Conservation (phyloP, 2,888 invertebrate genomes). For the Mythimna impura region DNA sequence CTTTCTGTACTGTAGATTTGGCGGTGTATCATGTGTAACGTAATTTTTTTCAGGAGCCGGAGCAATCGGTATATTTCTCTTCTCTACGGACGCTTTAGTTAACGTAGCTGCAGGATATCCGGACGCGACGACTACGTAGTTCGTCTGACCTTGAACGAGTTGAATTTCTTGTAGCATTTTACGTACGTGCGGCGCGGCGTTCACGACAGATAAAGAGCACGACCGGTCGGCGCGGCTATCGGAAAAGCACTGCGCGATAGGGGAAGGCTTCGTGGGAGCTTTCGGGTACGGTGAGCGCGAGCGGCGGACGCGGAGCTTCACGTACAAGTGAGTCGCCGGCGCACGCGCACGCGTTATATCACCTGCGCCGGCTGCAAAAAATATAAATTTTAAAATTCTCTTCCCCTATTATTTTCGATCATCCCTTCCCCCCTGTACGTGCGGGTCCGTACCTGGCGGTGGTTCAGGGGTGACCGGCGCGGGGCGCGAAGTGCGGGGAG, state of each 20-base stretch:
- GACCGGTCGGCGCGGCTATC: constrained; percentile 81
- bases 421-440: constrained; percentile 89
- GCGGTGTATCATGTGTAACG: constrained; percentile 88
- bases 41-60: constrained; percentile 91
- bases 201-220: constrained; percentile 72
- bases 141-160: constrained; percentile 89
- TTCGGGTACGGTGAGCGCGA: constrained; percentile 72
- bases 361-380: constrained; percentile 91
- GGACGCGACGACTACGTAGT: constrained; percentile 91
- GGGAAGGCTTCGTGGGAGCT: constrained; percentile 79
- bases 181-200: constrained; percentile 81
- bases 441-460: constrained; percentile 89
- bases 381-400: constrained; percentile 90
- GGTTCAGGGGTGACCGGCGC: constrained; percentile 68
- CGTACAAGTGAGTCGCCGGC: constrained; percentile 89
- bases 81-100: constrained; percentile 88
- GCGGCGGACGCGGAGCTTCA: constrained; percentile 84
- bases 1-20: constrained; percentile 92
- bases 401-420: constrained; percentile 91
- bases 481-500: constrained; percentile 71
- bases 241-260: constrained; percentile 80
- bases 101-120: constrained; percentile 86
- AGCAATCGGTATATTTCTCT: constrained; percentile 89
- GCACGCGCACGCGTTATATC: constrained; percentile 89
- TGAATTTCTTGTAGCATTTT: constrained; percentile 90